Conservation (phyloP, 2,113 vertebrate species). For the Fulica atra region DNA sequence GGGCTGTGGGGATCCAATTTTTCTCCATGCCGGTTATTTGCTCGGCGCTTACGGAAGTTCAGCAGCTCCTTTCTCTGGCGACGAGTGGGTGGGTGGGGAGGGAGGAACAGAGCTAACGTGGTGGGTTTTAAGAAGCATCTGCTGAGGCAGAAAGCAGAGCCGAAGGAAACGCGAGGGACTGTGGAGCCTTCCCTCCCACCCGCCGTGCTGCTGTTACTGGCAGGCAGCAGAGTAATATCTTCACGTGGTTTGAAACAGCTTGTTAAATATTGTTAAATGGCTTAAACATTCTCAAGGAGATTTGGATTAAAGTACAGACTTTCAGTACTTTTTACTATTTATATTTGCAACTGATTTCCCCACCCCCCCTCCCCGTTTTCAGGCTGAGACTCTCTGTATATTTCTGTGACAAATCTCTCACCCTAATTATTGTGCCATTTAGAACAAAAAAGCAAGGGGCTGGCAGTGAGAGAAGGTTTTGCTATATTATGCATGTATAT, state of each 20-base stretch:
- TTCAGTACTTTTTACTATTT: neutral
- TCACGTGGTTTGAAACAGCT: neutral
- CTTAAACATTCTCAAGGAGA: neutral
- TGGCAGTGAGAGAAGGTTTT: neutral
- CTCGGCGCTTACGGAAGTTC: neutral
- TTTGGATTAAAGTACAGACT: neutral
- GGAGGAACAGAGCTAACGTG: fast-evolving
- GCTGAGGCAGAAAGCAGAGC: neutral
- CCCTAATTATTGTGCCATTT: neutral
- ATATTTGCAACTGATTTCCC: neutral
- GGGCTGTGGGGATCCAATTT: fast-evolving
- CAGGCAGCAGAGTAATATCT: neutral
- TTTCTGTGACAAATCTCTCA: neutral
- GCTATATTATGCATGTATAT: neutral
- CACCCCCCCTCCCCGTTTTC: neutral
- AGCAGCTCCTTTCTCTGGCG: neutral
- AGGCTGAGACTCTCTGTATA: neutral
- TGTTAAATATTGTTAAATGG: neutral
- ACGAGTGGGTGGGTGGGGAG: neutral
- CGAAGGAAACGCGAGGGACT: neutral
- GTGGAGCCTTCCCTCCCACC: neutral
- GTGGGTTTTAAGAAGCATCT: neutral
- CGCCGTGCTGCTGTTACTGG: neutral
- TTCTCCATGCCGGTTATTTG: neutral
- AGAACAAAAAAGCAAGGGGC: neutral